Evolutionary conservation across 2,797 vertebrate species (phyloP).

Genomic region (Schizopygopsis pylzovi): DNA sequence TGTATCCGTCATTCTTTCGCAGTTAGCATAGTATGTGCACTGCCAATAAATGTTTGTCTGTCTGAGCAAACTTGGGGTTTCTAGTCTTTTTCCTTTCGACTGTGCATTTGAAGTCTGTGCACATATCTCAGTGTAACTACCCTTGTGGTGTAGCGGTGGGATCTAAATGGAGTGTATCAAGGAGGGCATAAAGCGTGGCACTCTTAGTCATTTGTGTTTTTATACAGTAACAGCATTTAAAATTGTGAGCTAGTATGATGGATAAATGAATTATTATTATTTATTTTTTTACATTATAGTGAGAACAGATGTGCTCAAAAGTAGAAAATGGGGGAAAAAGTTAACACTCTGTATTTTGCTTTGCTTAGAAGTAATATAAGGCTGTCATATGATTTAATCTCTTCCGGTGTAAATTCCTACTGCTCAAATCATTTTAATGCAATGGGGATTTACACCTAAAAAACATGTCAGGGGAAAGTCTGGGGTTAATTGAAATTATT

Average conservation of each 20-base stretch:
- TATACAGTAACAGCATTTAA: constrained; percentile 13
- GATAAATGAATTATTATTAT: background rate
- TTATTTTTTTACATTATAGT: background rate
- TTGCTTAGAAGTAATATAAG: background rate
- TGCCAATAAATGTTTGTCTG: constrained; percentile 34
- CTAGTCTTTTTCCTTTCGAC: background rate
- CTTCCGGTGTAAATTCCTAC: background rate
- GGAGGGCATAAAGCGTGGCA: constrained; percentile 48
- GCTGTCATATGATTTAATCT: background rate
- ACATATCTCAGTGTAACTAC: constrained; percentile 66
- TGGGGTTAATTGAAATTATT: too few relatives aligned
- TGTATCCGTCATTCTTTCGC: background rate
- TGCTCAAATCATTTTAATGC: background rate
- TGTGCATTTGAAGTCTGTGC: constrained; percentile 51
- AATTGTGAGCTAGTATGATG: background rate
- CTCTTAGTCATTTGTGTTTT: constrained; percentile 41
- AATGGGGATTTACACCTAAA: background rate
- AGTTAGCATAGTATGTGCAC: constrained; percentile 14
- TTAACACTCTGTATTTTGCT: background rate
- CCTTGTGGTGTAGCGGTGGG: constrained; percentile 54
- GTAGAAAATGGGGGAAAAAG: background rate
- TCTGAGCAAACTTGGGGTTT: constrained; percentile 36
- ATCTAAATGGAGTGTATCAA: constrained; percentile 63
- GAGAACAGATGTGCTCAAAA: background rate
- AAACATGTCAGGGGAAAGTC: background rate